Evolutionary conservation across 1,140 invertebrate species (phyloP).

Genomic region (Ephestia elutella): DNA sequence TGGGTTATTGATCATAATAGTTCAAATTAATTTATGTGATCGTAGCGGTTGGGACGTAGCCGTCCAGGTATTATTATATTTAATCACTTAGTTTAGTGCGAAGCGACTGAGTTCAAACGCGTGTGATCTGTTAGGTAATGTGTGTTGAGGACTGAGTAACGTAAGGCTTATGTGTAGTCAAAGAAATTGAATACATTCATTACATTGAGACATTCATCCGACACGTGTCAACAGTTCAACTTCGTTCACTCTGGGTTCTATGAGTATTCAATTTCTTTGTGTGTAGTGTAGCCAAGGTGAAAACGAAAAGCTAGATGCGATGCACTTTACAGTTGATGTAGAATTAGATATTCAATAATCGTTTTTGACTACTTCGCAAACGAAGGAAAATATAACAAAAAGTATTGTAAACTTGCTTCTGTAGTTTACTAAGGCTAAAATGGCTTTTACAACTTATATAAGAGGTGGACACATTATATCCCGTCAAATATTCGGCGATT

Average conservation of each 20-base stretch:
- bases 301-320: neutral
- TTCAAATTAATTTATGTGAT: slow-evolving; percentile 24
- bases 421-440: too few species aligned
- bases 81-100: slow-evolving; percentile 18
- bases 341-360: neutral
- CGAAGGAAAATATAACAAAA: too few species aligned
- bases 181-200: too few species aligned
- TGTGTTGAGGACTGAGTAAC: slow-evolving; percentile 13
- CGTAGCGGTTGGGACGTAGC: slow-evolving; percentile 6
- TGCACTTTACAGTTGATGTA: neutral
- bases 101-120: slow-evolving; percentile 32
- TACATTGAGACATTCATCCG: too few species aligned
- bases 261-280: too few species aligned
- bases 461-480: too few species aligned
- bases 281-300: neutral
- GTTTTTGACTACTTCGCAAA: too few species aligned
- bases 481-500: too few species aligned
- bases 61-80: slow-evolving; percentile 15
- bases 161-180: slow-evolving; percentile 3
- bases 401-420: too few species aligned
- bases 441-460: too few species aligned
- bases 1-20: slow-evolving; percentile 14
- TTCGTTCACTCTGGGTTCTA: too few species aligned
- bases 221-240: too few species aligned
- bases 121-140: slow-evolving; percentile 25